A percentile compares a stretch with the other conserved stretches of the same genome.
Conservation (phyloP, 2,797 vertebrate genomes). For the Melanogrammus aeglefinus region DNA sequence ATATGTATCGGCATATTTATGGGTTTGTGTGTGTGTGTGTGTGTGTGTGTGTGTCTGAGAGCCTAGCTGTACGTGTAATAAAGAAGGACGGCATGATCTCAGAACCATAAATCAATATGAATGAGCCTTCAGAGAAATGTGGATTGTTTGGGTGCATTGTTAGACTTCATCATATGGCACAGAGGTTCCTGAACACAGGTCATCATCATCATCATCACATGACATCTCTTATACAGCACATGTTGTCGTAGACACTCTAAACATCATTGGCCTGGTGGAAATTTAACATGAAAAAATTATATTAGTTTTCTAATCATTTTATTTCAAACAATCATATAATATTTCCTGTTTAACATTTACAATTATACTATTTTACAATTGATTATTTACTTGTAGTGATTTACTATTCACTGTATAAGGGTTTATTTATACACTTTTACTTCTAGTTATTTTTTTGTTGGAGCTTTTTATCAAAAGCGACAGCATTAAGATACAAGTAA, state of each 20-base stretch:
- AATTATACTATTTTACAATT: background rate
- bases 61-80: background rate
- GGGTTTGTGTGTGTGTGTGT: background rate
- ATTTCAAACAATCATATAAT: background rate
- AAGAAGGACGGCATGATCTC: slow-evolving; percentile 35
- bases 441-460: background rate
- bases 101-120: slow-evolving; percentile 57
- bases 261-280: background rate
- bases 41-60: slow-evolving; percentile 9
- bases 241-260: too few species aligned
- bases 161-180: background rate
- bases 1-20: background rate
- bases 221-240: too few species aligned
- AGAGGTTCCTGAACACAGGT: background rate
- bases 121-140: slow-evolving; percentile 34
- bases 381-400: background rate
- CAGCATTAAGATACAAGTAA: background rate
- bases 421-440: background rate
- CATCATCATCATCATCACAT: too few species aligned
- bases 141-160: slow-evolving; percentile 49
- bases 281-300: background rate
- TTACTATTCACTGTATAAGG: background rate
- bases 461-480: background rate
- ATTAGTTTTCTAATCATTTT: background rate
- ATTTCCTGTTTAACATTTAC: background rate